These are phyloP conservation scores for Indicator indicator DNA, from an alignment of 2,113 vertebrate genomes.

Conservation along the genomic window DNA sequence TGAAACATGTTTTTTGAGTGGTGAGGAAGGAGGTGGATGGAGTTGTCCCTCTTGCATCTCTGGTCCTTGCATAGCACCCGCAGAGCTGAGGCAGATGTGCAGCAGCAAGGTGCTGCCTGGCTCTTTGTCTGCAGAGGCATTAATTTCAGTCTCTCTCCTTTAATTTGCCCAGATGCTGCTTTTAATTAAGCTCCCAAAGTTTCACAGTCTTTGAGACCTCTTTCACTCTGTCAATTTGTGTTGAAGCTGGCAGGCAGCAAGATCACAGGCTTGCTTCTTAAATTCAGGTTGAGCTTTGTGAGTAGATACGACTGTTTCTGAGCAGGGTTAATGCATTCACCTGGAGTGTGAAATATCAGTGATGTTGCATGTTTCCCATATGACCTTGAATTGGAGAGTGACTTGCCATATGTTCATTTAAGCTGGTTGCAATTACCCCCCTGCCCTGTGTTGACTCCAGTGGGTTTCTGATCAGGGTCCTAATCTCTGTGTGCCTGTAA, in stretches of 20 bases:
- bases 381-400: constrained; percentile 34
- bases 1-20: not conserved
- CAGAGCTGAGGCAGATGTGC: constrained; percentile 19
- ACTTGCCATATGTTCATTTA: constrained; percentile 46
- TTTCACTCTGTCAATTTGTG: constrained; percentile 6
- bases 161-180: constrained; percentile 60
- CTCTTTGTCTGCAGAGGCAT: not conserved
- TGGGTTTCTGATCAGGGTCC: not conserved
- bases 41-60: not conserved
- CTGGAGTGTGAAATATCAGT: constrained; percentile 42
- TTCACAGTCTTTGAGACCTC: constrained; percentile 32
- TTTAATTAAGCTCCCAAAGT: constrained; percentile 58
- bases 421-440: not conserved
- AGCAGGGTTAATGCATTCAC: constrained; percentile 40
- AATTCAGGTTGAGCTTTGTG: not conserved
- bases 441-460: not conserved
- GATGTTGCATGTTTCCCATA: not conserved
- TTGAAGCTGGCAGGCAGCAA: not conserved
- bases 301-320: not conserved
- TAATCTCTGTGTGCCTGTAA: constrained; percentile 10
- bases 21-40: not conserved
- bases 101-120: constrained; percentile 43
- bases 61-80: not conserved
- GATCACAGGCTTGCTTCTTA: not conserved
- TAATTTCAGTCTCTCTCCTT: constrained; percentile 5